A percentile compares a stretch with the other conserved stretches of the same genome.
These are phyloP conservation scores for Apamea crenata DNA, from an alignment of 2,888 invertebrate species.

Conservation along the genomic window DNA sequence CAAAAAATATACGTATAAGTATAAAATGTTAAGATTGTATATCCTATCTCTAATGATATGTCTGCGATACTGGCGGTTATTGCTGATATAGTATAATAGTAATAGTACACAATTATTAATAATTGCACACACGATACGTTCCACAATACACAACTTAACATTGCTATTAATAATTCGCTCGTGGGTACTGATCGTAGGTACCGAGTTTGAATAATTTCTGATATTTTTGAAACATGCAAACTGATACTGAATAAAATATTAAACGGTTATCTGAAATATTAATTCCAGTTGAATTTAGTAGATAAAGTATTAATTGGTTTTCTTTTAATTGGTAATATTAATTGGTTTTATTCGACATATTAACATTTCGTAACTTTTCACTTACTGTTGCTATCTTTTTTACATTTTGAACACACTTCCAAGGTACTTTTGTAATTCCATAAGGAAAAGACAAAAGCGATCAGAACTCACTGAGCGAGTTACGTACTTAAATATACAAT, in stretches of 20 bases:
- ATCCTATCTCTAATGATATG: conserved; percentile 88
- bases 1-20: conserved; percentile 70
- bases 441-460: background rate
- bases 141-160: conserved; percentile 69
- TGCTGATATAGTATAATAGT: conserved; percentile 75
- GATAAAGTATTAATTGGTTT: background rate
- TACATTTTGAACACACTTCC: background rate
- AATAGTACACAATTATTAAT: conserved; percentile 66
- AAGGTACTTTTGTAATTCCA: background rate
- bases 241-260: background rate
- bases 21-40: conserved; percentile 76
- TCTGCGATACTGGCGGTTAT: conserved; percentile 87
- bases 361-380: background rate
- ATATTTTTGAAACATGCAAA: conserved; percentile 14
- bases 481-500: conserved; percentile 75
- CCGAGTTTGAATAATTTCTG: conserved; percentile 18
- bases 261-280: background rate
- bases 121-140: conserved; percentile 71
- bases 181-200: conserved; percentile 68
- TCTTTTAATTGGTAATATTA: background rate
- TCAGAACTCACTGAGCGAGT: conserved; percentile 77
- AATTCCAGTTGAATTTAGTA: background rate
- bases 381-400: background rate
- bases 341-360: background rate
- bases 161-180: conserved; percentile 61